These are phyloP conservation scores for Herpetotheres cachinnans DNA, from an alignment of 2,113 vertebrate species.

Conservation along the genomic window DNA sequence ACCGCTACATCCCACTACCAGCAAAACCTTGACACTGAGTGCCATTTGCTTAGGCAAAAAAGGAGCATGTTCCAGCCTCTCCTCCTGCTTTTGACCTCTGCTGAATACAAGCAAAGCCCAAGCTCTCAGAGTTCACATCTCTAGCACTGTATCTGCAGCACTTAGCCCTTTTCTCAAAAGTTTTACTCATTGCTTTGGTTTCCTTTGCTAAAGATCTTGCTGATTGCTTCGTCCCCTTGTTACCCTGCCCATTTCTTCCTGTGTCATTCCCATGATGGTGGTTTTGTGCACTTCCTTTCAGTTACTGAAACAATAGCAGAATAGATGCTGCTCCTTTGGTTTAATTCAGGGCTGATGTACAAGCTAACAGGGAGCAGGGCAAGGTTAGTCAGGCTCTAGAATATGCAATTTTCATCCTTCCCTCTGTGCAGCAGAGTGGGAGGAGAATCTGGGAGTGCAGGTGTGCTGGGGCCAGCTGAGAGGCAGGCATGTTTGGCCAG, in stretches of 20 bases:
- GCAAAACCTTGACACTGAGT: neutral
- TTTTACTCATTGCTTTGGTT: neutral
- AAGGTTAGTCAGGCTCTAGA: neutral
- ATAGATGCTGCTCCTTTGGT: neutral
- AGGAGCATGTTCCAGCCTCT: neutral
- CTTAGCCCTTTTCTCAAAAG: neutral
- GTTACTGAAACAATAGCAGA: neutral
- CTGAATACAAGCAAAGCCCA: neutral
- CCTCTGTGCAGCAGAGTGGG: neutral
- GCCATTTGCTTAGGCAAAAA: neutral
- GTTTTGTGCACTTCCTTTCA: constrained; percentile 23
- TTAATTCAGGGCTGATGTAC: neutral
- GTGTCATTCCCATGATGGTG: neutral
- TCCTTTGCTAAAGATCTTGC: neutral
- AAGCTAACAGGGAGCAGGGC: neutral
- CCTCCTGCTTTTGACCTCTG: neutral
- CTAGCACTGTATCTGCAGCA: neutral
- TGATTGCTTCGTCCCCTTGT: neutral
- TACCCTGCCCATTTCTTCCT: neutral
- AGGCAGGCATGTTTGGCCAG: neutral
- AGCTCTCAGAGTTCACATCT: neutral
- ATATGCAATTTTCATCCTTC: neutral
- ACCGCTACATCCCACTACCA: neutral
- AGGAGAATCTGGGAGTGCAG: neutral
- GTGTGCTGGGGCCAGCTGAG: neutral